phyloP scores from a whole-genome alignment of 2,888 invertebrate genomes.

The Campoplex capitator region DNA sequence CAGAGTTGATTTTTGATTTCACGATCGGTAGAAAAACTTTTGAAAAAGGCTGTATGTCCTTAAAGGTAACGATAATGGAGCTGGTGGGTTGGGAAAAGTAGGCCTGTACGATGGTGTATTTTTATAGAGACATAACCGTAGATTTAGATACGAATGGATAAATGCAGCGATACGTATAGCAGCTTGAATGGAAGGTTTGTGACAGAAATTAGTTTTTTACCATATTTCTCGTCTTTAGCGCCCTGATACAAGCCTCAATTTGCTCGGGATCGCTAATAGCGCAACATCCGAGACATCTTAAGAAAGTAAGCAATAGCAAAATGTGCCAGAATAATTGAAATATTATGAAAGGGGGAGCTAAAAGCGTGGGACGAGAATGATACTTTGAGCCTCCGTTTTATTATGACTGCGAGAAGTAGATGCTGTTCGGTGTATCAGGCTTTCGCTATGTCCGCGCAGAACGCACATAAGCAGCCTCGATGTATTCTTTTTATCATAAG shows the following conservation, averaged over 20 bases:
- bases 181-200: constrained; percentile 3
- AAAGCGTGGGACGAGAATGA: constrained; percentile 59
- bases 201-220: neutral
- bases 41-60: constrained; percentile 22
- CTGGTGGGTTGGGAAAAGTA: constrained; percentile 67
- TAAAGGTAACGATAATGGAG: constrained; percentile 66
- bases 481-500: neutral
- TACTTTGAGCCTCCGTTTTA: constrained; percentile 48
- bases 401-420: constrained; percentile 16
- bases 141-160: neutral
- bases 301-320: constrained; percentile 53
- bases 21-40: neutral
- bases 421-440: neutral
- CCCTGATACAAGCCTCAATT: constrained; percentile 13
- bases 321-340: constrained; percentile 60
- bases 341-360: constrained; percentile 46
- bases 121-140: constrained; percentile 22
- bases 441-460: neutral
- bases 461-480: neutral
- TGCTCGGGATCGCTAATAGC: constrained; percentile 12
- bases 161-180: neutral
- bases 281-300: constrained; percentile 21
- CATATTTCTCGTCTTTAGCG: constrained; percentile 3
- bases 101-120: constrained; percentile 60
- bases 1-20: neutral